Evolutionary conservation across 2,888 invertebrate species (phyloP), one percentile per base, ranked within the genome.

Genomic region (Eugnorisma glareosa): DNA sequence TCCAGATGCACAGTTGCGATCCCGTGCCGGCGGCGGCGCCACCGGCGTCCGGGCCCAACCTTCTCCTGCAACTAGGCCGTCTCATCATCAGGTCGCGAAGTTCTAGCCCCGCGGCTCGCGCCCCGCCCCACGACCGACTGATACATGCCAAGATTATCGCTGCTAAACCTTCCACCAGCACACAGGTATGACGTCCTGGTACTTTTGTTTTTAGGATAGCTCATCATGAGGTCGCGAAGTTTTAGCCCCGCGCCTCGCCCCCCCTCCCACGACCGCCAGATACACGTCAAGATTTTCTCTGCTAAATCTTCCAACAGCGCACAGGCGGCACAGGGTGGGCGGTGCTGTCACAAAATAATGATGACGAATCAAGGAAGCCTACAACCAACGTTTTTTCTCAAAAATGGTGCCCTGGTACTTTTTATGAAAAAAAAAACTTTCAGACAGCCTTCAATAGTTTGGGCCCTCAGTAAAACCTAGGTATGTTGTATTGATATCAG

Each of bases 1-100:
- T 89, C 87, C 95, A 97, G 97, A 97, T 97, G 97, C 96, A 96
- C 93, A 96, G 96, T 93, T 93, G 94, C 89, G 96, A 96, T 90
- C 89, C 94, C 83, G 90, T 92, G 80, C 91, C 93, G 86, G 88
- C 93, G 86, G 88, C 93, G 64, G 76, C 67, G 83, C 91, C 94
- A 83, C 91, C 93, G 90, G 90, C 93, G 81, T 92, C 94, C 76
- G 97, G 96, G 64, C 95, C 95, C 61, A 96, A 95, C 88, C 97
- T 97, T 73, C 95, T 97, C 84, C 96, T 97, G 83, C 97, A 97
- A 93, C 93, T 98, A 88, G 97, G 97, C 75, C 95, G 97, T 84
- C 95, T 98, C 90, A 97, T 98, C 86, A 95, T 97, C 87, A 97
- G 98, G 91, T 97, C 97, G 67, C 94, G 98, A 63, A 96, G 97